Conservation (phyloP, 1,140 invertebrate species). For the Anadara kagoshimensis region DNA sequence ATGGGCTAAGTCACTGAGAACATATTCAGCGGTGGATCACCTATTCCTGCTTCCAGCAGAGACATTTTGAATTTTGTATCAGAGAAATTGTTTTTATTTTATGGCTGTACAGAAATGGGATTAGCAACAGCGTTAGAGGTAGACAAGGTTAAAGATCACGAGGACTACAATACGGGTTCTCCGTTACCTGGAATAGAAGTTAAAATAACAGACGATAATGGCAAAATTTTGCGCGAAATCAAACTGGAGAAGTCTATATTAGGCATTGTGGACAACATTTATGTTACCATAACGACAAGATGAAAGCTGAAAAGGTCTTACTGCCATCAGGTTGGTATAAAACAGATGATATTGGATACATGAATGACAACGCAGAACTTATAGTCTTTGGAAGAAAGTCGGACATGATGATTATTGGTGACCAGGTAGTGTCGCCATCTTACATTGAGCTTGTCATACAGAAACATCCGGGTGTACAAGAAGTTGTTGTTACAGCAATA, state of each 20-base stretch:
- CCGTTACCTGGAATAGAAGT: conserved; percentile 6
- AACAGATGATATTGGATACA: conserved; percentile 70
- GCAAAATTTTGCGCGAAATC: neutral
- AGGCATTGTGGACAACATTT: conserved; percentile 47
- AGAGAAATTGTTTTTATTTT: neutral
- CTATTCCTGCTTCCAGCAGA: neutral
- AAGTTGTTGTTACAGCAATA: conserved; percentile 15
- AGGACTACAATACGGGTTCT: conserved; percentile 1
- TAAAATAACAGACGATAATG: conserved; percentile 14
- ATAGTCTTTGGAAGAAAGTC: conserved; percentile 16
- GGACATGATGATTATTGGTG: conserved; percentile 23
- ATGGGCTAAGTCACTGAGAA: neutral
- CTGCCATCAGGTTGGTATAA: conserved; percentile 72
- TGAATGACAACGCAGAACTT: conserved; percentile 43
- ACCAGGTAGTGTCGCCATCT: conserved; percentile 11
- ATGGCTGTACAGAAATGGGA: conserved; percentile 18
- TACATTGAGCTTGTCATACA: conserved; percentile 8
- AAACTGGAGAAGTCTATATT: conserved; percentile 13
- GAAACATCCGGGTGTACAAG: conserved; percentile 4
- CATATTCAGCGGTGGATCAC: conserved; percentile 4
- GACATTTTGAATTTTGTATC: conserved; percentile 1
- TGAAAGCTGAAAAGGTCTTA: conserved; percentile 67
- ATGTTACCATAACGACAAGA: conserved; percentile 81
- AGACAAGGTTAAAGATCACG: neutral
- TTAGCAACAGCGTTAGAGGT: neutral